Evolutionary conservation across 2,888 invertebrate species (phyloP), one percentile per base, ranked within the genome.

Genomic region (Mylabris sibirica): DNA sequence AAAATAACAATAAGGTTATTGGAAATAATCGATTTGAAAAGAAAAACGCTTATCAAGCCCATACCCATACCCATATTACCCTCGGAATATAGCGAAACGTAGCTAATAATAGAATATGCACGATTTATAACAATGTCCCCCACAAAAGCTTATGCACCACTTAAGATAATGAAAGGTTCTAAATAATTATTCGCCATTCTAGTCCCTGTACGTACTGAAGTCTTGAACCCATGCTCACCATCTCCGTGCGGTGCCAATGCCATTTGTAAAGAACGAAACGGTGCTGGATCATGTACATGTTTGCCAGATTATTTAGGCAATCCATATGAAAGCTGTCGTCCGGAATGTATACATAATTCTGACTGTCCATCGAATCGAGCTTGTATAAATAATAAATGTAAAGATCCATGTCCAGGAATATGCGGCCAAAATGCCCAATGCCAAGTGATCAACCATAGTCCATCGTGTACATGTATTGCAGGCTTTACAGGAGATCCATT

Each of bases 191-290:
- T 66, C 53, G 34, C 35, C 53, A 41, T 70, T 70, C 66, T 66
- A 70, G 70, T 66, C 24, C 64, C 38, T 61, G 34, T 62, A 6
- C 64, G 63, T 14, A 26, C 14, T 12, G 70, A 70, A 68, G 64
- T 68, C 66, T 20, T 78, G 62, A 83, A 78, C 61, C 90, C 91
- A 0, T 91, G 91, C 72, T 82, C 85, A 60, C 91, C 91, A 59
- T 90, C 91, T 8, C 93, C 94, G 2, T 95, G 95, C 81, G 95
- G 95, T 22, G 89, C 91, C n/a, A 92, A 93, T 80, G 90, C 94
- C 12, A 89, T 92, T 81, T 84, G 84, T 70, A 78, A 79, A 67
- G 81, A 81, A 70, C 72, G 79, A 5, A 91, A 92, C 77, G 89
- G 90, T 66, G 89, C 90, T 78, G 90, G 93, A n/a, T 91, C 92